A percentile compares a stretch with the other conserved stretches of the same genome.
Evolutionary conservation across 2,888 invertebrate genomes (phyloP).

Genomic region (Epinotia nisella): DNA sequence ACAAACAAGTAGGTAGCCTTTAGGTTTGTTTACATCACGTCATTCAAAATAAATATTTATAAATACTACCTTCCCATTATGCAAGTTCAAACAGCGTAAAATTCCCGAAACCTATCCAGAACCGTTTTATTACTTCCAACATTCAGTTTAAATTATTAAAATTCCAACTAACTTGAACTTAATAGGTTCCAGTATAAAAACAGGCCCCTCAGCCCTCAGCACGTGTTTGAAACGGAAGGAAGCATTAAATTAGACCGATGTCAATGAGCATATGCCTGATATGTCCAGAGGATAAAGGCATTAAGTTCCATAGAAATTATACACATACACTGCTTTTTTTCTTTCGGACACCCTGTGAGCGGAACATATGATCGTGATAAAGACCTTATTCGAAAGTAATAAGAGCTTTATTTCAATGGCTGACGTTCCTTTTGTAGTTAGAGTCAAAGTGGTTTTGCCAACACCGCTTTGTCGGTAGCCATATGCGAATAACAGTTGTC

Average conservation of each 20-base stretch:
- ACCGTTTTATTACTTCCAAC: conserved; percentile 20
- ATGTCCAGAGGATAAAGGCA: conserved; percentile 1
- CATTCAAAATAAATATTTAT: not conserved
- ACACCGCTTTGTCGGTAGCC: not conserved
- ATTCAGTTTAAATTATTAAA: conserved; percentile 20
- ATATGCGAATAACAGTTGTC: conserved; percentile 13
- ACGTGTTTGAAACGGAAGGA: conserved; percentile 68
- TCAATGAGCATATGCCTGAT: conserved; percentile 53
- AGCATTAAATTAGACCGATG: conserved; percentile 61
- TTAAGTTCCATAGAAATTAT: not conserved
- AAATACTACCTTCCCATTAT: not conserved
- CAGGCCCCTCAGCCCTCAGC: conserved; percentile 56
- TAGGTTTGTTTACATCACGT: not conserved
- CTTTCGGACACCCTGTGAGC: not conserved
- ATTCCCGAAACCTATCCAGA: conserved; percentile 11
- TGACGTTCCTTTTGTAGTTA: not conserved
- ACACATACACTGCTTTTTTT: not conserved
- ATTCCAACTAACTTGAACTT: conserved; percentile 28
- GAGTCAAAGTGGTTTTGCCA: not conserved
- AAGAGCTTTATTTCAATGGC: conserved; percentile 11
- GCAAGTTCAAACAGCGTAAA: conserved; percentile 1
- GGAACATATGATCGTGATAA: conserved; percentile 1
- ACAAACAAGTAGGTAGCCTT: not conserved
- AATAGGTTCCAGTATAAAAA: conserved; percentile 25
- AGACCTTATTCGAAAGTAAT: conserved; percentile 2